A percentile compares a stretch with the other conserved stretches of the same genome.
These are phyloP conservation scores for Phymanthus crucifer DNA, from an alignment of 92 coral and sea anemone species.

Conservation along the genomic window DNA sequence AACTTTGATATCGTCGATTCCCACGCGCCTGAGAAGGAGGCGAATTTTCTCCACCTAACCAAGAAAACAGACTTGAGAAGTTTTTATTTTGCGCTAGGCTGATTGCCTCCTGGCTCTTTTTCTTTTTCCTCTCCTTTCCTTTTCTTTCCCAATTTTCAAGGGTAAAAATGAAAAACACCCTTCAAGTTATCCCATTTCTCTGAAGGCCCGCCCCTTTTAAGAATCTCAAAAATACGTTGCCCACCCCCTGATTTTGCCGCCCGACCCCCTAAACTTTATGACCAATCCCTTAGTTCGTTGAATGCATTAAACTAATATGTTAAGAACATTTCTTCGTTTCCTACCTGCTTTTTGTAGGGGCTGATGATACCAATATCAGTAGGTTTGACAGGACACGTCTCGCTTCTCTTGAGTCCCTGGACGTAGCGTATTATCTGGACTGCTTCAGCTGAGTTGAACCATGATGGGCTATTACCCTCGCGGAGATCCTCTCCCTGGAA, in stretches of 20 bases:
- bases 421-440: conserved; percentile 86
- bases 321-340: no score
- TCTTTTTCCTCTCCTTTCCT: neutral
- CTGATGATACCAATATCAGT: conserved; percentile 90
- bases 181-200: no score
- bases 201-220: no score
- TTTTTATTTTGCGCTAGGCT: neutral
- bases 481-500: conserved; percentile 91
- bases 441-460: conserved; percentile 98
- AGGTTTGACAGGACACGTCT: conserved; percentile 48
- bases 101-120: neutral
- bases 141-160: no score
- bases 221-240: no score
- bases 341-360: conserved; percentile 94
- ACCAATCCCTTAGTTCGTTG: no score
- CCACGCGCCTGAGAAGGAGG: conserved; percentile 71
- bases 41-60: conserved; percentile 93
- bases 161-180: no score
- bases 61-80: neutral
- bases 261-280: no score
- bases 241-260: no score
- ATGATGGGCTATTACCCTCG: conserved; percentile 96
- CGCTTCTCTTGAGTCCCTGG: conserved; percentile 73
- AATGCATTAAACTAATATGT: no score
- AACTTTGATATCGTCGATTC: conserved; percentile 80